phyloP scores from a whole-genome alignment of 2,797 vertebrate species.

The Lates japonicus region DNA sequence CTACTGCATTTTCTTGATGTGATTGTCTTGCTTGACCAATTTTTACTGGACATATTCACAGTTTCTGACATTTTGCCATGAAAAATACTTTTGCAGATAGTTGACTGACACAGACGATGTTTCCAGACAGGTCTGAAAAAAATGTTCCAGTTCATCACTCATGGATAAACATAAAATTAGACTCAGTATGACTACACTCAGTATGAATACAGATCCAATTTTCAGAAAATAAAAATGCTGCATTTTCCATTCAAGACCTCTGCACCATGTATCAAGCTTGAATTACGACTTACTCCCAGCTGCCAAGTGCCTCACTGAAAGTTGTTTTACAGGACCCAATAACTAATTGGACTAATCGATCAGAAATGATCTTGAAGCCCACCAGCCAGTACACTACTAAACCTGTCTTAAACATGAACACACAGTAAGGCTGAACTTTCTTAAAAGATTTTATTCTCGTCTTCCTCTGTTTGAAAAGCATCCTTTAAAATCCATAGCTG shows the following conservation, averaged over 20 bases:
- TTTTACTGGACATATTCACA: not conserved
- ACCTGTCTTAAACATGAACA: not conserved
- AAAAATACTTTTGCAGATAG: not conserved
- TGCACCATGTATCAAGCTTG: not conserved
- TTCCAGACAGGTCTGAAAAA: not conserved
- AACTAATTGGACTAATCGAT: not conserved
- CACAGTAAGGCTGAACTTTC: not conserved
- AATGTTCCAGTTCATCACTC: not conserved
- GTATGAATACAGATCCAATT: not conserved
- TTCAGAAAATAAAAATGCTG: not conserved
- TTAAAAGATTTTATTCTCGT: too few relatives aligned
- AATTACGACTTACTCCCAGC: not conserved
- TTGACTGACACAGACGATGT: not conserved
- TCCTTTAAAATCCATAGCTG: not conserved
- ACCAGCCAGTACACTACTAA: not conserved
- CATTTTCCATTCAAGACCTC: not conserved
- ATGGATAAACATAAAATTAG: not conserved
- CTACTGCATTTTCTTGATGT: not conserved
- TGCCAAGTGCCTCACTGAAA: not conserved
- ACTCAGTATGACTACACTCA: too few relatives aligned
- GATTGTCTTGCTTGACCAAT: not conserved
- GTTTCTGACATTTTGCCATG: not conserved
- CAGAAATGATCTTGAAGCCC: not conserved
- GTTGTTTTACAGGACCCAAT: not conserved
- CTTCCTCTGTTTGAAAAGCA: not conserved